Evolutionary conservation across 2,797 vertebrate genomes (phyloP), one percentile per base, ranked within the genome.

Genomic region (Takifugu ocellatus): DNA sequence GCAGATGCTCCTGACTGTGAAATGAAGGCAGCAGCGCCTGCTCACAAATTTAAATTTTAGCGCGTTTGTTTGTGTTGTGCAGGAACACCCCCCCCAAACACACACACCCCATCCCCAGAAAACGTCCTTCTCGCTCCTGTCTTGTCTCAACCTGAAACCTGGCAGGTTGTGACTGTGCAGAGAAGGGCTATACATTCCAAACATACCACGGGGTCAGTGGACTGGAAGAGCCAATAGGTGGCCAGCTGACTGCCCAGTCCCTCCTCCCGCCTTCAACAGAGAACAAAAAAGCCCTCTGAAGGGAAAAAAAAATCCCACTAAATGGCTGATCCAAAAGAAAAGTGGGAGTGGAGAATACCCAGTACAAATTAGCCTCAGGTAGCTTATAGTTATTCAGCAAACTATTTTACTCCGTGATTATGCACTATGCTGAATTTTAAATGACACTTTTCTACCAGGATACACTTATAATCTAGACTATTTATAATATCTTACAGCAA

Each of bases 61-160:
- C 17, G 25, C 26, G 17, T 17, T 21, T 68, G 27, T 39, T 46
- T 33, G 59, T 67, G 59, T 61, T 75, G 43, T 42, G 49, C 43
- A 15, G 16, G 15, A 27, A n/a, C 21, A 16, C 53, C 59, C 51
- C 60, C 51, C 53, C n/a, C 51, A 15, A 1, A 17, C 43, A 15
- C 15, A 5, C 12, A 17, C 43, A 44, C 43, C 15, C 3, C 12
- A 15, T 3, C 2, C 44, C 16, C 6, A 46, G 17, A 25, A 74
- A 63, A 60, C 75, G 73, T 72, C 69, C 62, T 61, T 83, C 61
- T 69, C 47, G 52, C 70, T 61, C 57, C 74, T 84, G 82, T 79
- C 86, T 85, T 90, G 89, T 90, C 86, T 87, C 85, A 89, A 92
- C 89, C 88, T 91, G 90, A 87, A 89, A 79, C 73, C 88, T 79